Percentiles rank a stretch among this genome's conserved stretches.
phyloP scores from a whole-genome alignment of 2,888 invertebrate genomes.

The Apodemia zela region DNA sequence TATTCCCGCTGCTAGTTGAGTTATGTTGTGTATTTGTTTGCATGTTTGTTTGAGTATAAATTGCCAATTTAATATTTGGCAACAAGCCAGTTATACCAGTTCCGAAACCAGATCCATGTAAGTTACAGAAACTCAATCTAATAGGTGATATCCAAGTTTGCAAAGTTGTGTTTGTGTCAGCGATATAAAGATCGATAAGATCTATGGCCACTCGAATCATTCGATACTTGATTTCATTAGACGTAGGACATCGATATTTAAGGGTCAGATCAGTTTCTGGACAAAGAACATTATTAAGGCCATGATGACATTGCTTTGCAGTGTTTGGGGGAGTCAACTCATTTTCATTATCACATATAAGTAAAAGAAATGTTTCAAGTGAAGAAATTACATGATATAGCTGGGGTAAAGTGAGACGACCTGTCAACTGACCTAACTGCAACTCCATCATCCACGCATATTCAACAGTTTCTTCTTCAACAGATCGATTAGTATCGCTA shows the following conservation, averaged over 20 bases:
- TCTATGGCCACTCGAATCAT: constrained; percentile 95
- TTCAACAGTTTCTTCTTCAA: constrained; percentile 97
- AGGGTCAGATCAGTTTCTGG: constrained; percentile 84
- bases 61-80: constrained; percentile 83
- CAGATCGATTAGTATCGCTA: constrained; percentile 92
- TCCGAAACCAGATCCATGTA: constrained; percentile 95
- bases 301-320: constrained; percentile 89
- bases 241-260: constrained; percentile 88
- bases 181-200: constrained; percentile 93
- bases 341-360: constrained; percentile 94
- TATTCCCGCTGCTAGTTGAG: constrained; percentile 73
- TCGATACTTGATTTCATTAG: constrained; percentile 94
- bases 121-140: constrained; percentile 93
- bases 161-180: constrained; percentile 92
- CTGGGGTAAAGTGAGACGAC: constrained; percentile 93
- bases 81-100: constrained; percentile 93
- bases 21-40: constrained; percentile 74
- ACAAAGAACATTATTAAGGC: constrained; percentile 85
- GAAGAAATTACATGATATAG: constrained; percentile 92
- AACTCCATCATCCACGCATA: constrained; percentile 98
- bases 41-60: constrained; percentile 85
- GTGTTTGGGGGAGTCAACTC: constrained; percentile 90
- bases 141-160: constrained; percentile 95
- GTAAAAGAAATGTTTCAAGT: constrained; percentile 92
- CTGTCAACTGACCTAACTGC: constrained; percentile 95